Evolutionary conservation across 2,113 vertebrate genomes (phyloP), one percentile per base, ranked within the genome.

Genomic region (Neodon shergylaensis): DNA sequence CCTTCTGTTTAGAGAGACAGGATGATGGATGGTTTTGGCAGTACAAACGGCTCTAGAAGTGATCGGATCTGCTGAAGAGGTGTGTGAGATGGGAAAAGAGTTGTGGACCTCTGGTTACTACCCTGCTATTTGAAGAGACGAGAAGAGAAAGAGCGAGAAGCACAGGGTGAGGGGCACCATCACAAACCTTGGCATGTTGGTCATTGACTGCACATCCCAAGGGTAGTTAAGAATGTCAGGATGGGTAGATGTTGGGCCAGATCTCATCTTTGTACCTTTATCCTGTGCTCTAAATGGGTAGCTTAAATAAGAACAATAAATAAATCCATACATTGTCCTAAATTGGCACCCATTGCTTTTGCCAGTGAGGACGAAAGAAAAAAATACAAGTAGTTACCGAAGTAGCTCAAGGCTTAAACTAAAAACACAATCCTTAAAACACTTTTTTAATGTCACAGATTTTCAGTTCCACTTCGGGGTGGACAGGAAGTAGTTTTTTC

Each of bases 11-110:
- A 94, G 65, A 82, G 36, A 97, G 92, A 74, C 92, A 54, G 65
- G 12, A 2, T 31, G 88, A 77, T 95, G n/a, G 91, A 96, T 97
- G 61, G 54, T 76, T 63, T 52, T 63, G 61, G 90, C 96, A 88
- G 39, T 94, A 66, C 19, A 58, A 95, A 91, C 87, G 92, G 84
- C 76, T 87, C 87, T 33, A 36, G 88, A 95, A 90, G 58, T 10
- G 77, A 88, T 96, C 24, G 0, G 36, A 97, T 84, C 94, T 88
- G 87, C 91, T 94, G 85, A 95, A 90, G 89, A 96, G 70, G 79
- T 91, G 16, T 95, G 36, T 74, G n/a, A 91, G 86, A 88, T 92
- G 95, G 95, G 93, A 97, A 54, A 81, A 81, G 90, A 96, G 95
- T 74, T 52, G 90, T 89, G 73, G 81, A 73, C 88, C 31, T 90